Base-by-base conservation (phyloP, 2,797 vertebrate species). In the Gallinago solitaria region DNA sequence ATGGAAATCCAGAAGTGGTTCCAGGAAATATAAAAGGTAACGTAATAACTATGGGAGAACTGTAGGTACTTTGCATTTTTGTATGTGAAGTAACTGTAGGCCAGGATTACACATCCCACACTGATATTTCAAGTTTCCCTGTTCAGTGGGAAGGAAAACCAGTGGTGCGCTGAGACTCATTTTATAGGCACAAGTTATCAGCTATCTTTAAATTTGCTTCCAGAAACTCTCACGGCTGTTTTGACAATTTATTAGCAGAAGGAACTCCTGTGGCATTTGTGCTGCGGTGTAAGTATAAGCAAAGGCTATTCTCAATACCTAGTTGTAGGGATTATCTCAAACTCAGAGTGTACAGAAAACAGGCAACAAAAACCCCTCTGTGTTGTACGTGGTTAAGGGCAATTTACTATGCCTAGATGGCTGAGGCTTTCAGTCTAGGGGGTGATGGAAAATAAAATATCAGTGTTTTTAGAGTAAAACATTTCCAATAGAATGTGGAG, bases 41-140 rank as follows among this genome's bases (percentile, higher is more conserved):
- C 0, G 0, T 75, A 90, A 35, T 60, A 85, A 89, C 18, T 60
- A 71, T 4, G 39, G 84, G 92, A 87, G 90, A 96, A 89, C 30
- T 67, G 81, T 30, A 87, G 87, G 68, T 70, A 74, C 68, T 96
- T 91, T 93, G 92, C 92, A 94, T 97, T 93, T 93, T 79, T 89
- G 57, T 89, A 51, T 56, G 79, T 65, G 89, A 83, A 92, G 81
- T 57, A 70, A 70, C 33, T 60, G 91, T 67, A 86, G 82, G 24
- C 18, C 64, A 68, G 76, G 87, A 92, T 92, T 81, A 85, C 87
- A 92, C 87, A 81, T 96, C 95, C 92, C 91, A 96, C 90, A 56
- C 71, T 75, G 93, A 27, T 93, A 89, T 92, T 96, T 92, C 91
- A 75, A 85, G 84, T 88, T 93, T 74, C 57, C 89, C 80, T 64